These are phyloP conservation scores for Aphidius gifuensis DNA, from an alignment of 1,140 invertebrate genomes.

Conservation along the genomic window DNA sequence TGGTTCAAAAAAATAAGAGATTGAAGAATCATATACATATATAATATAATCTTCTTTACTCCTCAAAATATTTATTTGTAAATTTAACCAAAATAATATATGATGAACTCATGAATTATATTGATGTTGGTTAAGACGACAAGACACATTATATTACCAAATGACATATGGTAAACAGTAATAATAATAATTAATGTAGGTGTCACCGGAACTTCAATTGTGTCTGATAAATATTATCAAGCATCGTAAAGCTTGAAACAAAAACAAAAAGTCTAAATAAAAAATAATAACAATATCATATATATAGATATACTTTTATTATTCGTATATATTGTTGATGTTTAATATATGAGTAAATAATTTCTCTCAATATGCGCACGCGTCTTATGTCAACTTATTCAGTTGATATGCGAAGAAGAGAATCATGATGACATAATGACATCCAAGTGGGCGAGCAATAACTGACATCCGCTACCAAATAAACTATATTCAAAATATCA, in stretches of 20 bases:
- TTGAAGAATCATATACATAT: too few species aligned
- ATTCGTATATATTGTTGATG: too few species aligned
- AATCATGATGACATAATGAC: conserved; percentile 57
- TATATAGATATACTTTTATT: too few species aligned
- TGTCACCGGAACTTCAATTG: conserved; percentile 49
- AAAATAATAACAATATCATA: too few species aligned
- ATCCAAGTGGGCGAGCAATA: conserved; percentile 55
- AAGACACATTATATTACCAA: conserved; percentile 4
- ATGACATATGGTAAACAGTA: conserved; percentile 7
- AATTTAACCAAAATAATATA: too few species aligned
- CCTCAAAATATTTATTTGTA: neutral
- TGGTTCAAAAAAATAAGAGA: too few species aligned
- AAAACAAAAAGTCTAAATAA: too few species aligned
- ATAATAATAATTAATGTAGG: conserved; percentile 28
- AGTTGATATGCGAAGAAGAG: conserved; percentile 42
- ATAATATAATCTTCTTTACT: too few species aligned
- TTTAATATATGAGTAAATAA: conserved; percentile 39
- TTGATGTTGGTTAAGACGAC: neutral
- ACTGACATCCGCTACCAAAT: conserved; percentile 55
- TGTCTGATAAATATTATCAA: conserved; percentile 51
- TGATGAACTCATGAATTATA: neutral
- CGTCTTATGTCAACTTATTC: conserved; percentile 48
- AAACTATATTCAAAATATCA: conserved; percentile 48
- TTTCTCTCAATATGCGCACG: conserved; percentile 45
- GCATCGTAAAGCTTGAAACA: conserved; percentile 28